Evolutionary conservation across 2,888 invertebrate genomes (phyloP), one percentile per base, ranked within the genome.

Genomic region (Ichneumoninae sp.): DNA sequence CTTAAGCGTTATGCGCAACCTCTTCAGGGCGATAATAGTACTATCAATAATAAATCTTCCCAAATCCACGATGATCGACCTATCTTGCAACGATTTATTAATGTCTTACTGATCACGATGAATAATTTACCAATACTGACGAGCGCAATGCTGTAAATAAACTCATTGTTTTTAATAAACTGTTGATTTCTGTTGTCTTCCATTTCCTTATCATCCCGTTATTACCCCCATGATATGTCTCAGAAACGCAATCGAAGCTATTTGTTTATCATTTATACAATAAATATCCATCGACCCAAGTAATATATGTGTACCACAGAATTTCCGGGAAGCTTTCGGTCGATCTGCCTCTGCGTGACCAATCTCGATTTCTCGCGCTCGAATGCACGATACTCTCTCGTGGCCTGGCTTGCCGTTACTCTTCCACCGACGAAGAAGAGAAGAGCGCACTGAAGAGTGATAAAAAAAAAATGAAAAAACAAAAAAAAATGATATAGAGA

Each of bases 291-390:
- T 16, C 50, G 16, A 52, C n/a, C 30, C 8, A 19, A 36, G 8
- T 3, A 57, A 26, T 70, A 44, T 52, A 30, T 54, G 26, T 78
- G 62, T 68, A 10, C 44, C 69, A 74, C 2, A 40, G 69, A 72
- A 62, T 62, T 52, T 68, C 60, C 54, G 44, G n/a, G 8, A 65
- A 22, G 54, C 22, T 22, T 57, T 47, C 1, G 19, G 16, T 75
- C 54, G 36, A 22, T 47, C 69, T 50, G 50, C 19, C 65, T 66
- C 66, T 57, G 57, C 80, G 71, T 76, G 80, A 80, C 83, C 65
- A 80, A 83, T 83, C 66, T 47, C 76, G 71, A 80, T 83, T 80
- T 80, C 71, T 83, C 80, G 60, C 60, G 8, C 47, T n/a, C 54
- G 71, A 68, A 76, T n/a, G 76, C 40, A 60, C 74, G 75, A 70